These are phyloP conservation scores for Apamea monoglypha DNA, from an alignment of 2,888 invertebrate species.

Conservation along the genomic window DNA sequence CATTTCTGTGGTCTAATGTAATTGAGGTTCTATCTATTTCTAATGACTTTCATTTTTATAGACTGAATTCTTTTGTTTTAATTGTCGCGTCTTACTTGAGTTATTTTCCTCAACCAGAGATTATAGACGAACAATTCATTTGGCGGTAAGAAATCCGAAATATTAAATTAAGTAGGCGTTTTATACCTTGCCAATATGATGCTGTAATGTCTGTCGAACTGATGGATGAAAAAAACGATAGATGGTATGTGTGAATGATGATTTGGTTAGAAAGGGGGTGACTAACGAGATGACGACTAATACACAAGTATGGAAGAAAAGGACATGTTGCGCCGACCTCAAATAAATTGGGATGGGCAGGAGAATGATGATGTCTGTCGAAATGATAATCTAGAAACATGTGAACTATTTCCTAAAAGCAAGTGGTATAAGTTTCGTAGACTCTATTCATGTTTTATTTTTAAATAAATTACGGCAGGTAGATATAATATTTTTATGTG, in stretches of 20 bases:
- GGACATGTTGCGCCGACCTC: too few species aligned
- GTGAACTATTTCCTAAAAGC: background rate
- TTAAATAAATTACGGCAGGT: slow-evolving; percentile 2
- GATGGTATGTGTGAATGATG: too few species aligned
- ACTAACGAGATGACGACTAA: too few species aligned
- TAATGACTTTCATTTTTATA: slow-evolving; percentile 4
- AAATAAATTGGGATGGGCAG: too few species aligned
- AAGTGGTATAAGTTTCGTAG: background rate
- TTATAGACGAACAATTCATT: background rate
- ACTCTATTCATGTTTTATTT: background rate
- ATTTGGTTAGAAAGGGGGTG: too few species aligned
- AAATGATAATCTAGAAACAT: too few species aligned
- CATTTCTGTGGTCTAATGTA: background rate
- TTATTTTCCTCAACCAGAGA: background rate
- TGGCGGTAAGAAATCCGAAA: background rate
- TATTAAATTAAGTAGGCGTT: background rate
- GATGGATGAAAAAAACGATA: too few species aligned
- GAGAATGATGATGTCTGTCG: background rate
- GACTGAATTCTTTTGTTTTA: slow-evolving; percentile 6
- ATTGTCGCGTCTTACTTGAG: background rate
- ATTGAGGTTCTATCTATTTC: background rate
- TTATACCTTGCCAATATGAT: background rate
- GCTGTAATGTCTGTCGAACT: background rate
- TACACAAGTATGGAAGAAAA: too few species aligned
- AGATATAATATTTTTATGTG: slow-evolving; percentile 40